These are phyloP conservation scores for Bos javanicus DNA, from an alignment of 2,113 vertebrate genomes.

Conservation along the genomic window DNA sequence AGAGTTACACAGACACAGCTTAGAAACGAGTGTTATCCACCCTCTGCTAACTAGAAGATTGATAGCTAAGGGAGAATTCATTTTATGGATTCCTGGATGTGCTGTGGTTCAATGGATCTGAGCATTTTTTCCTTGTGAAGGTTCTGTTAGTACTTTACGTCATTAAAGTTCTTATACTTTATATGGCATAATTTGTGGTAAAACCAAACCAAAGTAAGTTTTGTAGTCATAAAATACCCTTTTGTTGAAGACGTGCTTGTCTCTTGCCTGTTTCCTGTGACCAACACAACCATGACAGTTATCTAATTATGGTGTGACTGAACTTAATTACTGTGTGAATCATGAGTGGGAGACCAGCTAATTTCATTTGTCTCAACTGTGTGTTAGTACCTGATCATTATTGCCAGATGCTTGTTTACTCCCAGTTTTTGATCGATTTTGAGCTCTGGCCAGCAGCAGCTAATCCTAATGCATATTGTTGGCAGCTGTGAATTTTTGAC, in stretches of 20 bases:
- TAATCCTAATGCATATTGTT: conserved; percentile 72
- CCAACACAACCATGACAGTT: conserved; percentile 13
- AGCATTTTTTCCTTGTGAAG: background rate
- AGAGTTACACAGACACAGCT: background rate
- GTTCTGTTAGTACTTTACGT: background rate
- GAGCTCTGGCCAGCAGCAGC: conserved; percentile 43
- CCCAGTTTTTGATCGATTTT: conserved; percentile 63
- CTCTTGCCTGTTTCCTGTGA: background rate
- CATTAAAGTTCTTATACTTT: background rate
- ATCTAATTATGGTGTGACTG: conserved; percentile 30
- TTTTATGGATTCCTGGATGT: background rate
- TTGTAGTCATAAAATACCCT: conserved; percentile 10
- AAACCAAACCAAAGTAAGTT: conserved; percentile 35
- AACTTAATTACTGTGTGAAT: conserved; percentile 43
- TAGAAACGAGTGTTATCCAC: background rate
- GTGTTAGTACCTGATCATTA: conserved; percentile 51
- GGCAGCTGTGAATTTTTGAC: conserved; percentile 68
- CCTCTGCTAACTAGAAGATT: background rate
- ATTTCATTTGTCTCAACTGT: conserved; percentile 47
- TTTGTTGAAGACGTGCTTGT: background rate
- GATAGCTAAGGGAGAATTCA: background rate
- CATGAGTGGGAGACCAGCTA: background rate
- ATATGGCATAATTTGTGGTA: background rate
- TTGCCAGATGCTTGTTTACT: conserved; percentile 64
- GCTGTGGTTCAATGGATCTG: background rate